Evolutionary conservation across 2,888 invertebrate genomes (phyloP).

Genomic region (Cerastis leucographa): DNA sequence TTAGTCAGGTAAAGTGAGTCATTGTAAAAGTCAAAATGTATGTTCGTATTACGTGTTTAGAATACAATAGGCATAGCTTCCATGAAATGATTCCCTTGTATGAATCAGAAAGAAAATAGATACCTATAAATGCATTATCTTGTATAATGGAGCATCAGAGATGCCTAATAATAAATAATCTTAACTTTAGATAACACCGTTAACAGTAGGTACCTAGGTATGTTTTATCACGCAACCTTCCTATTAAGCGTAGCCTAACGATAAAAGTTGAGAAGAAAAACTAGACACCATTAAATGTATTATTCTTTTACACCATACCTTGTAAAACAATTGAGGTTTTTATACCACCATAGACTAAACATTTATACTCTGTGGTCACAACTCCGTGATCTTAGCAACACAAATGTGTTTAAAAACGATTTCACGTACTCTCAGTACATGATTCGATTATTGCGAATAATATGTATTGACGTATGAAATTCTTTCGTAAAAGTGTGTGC

Average conservation of each 20-base stretch:
- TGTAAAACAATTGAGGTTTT: background rate
- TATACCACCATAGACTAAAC: constrained; percentile 8
- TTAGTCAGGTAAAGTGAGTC: constrained; percentile 16
- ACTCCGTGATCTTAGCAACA: constrained; percentile 20
- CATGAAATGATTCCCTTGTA: constrained; percentile 21
- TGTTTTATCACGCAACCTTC: background rate
- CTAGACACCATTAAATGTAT: too few species aligned
- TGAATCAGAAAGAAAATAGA: constrained; percentile 22
- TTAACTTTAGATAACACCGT: background rate
- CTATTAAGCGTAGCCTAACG: background rate
- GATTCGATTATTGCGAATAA: constrained; percentile 53
- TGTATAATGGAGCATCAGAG: background rate
- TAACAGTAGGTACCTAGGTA: background rate
- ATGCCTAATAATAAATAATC: background rate
- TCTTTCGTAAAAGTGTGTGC: constrained; percentile 48
- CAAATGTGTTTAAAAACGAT: constrained; percentile 40
- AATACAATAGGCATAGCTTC: background rate
- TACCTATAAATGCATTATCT: background rate
- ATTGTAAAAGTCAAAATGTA: constrained; percentile 11
- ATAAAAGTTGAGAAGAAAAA: background rate
- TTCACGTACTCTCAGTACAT: constrained; percentile 49
- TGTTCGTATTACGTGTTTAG: background rate
- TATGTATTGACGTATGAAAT: constrained; percentile 38
- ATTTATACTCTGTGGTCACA: constrained; percentile 18
- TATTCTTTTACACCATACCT: background rate